Evolutionary conservation across 2,888 invertebrate species (phyloP), one percentile per base, ranked within the genome.

Genomic region (Chaitophorus viminalis): DNA sequence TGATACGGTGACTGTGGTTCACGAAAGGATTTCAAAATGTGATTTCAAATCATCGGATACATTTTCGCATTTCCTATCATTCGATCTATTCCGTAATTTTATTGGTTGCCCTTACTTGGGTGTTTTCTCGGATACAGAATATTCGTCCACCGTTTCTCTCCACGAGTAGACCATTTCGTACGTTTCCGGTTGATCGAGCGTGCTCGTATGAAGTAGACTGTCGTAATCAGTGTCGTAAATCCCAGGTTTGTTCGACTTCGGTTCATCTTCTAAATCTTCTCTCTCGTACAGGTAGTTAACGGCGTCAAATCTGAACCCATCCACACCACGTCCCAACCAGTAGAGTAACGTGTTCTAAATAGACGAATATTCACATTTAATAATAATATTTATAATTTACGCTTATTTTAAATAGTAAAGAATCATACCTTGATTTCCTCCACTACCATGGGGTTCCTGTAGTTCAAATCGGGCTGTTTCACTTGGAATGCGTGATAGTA

Each of bases 221-320:
- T 91, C 92, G 89, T 94, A 93, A 74, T 92, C 92, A 0, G 93
- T 91, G 0, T 93, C 92, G 90, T 93, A 90, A 1, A 91, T 91
- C 5, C 68, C 72, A 3, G 82, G 9, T 14, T 85, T 46, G 90
- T 90, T 3, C 89, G 90, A 82, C 92, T 92, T 89, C 3, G 94
- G 94, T 91, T 94, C 95, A 91, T 95, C 93, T 0, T 91, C 91
- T 68, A 93, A 92, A 83, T 91, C 89, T 21, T 93, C 93, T 54
- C 91, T 92, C 91, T 95, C 95, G 89, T 93, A 94, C 70, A 95
- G 91, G 91, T 94, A 94, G 9, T 93, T 92, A 25, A 96, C 93
- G 3, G 96, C 96, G 90, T 96, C 96, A 70, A 98, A 93, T 90
- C 97, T 94, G 90, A 98, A 97, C 17, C 96, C 96, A 90, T 95